These are phyloP conservation scores for Belonocnema kinseyi DNA, from an alignment of 1,140 invertebrate species.

Conservation along the genomic window DNA sequence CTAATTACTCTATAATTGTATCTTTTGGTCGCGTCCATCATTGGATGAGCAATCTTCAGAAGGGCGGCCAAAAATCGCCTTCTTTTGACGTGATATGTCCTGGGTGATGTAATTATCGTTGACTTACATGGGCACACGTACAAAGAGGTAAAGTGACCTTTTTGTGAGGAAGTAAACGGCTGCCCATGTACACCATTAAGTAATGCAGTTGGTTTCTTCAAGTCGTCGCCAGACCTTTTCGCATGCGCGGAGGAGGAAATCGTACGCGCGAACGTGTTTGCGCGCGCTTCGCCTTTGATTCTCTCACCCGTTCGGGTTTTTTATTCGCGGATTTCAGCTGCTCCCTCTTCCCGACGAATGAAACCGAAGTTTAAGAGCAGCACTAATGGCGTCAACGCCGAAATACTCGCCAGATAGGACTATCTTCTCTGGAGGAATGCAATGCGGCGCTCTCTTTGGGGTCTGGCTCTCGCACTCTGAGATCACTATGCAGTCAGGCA, in stretches of 20 bases:
- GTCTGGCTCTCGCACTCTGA: conserved; percentile 1
- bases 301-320: conserved; percentile 43
- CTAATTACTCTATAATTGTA: conserved; percentile 20
- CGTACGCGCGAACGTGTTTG: conserved; percentile 38
- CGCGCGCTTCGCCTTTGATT: conserved; percentile 24
- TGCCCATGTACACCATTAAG: conserved; percentile 63
- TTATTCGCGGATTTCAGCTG: conserved; percentile 54
- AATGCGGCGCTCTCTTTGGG: conserved; percentile 32
- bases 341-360: conserved; percentile 46
- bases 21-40: background rate
- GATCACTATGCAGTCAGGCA: conserved; percentile 22
- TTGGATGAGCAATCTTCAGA: background rate
- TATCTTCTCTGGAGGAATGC: conserved; percentile 38
- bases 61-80: conserved; percentile 3
- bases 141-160: conserved; percentile 28
- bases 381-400: conserved; percentile 62
- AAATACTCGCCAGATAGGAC: conserved; percentile 52
- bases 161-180: conserved; percentile 57
- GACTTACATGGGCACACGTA: conserved; percentile 40
- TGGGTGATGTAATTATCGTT: conserved; percentile 62
- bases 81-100: conserved; percentile 30
- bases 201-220: conserved; percentile 67
- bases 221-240: conserved; percentile 49
- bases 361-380: conserved; percentile 49
- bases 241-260: conserved; percentile 45